Conservation (phyloP, 2,797 vertebrate genomes). For the Cirrhinus molitorella region DNA sequence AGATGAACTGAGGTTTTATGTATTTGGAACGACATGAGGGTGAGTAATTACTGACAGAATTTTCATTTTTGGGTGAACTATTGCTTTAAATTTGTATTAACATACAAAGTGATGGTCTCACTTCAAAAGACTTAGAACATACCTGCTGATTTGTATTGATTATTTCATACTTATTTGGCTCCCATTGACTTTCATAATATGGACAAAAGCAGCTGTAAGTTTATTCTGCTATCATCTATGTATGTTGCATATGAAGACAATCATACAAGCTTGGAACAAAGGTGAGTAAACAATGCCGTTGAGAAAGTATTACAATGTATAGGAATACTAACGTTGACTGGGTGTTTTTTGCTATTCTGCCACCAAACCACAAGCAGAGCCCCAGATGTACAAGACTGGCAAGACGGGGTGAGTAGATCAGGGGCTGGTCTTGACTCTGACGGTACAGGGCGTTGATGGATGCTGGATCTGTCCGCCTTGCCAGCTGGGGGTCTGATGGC, state of each 20-base stretch:
- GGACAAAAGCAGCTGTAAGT: not conserved
- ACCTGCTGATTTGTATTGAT: not conserved
- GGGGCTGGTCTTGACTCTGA: constrained; percentile 49
- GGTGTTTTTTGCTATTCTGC: constrained; percentile 63
- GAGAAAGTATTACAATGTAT: not conserved
- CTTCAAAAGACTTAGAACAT: not conserved
- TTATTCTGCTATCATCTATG: not conserved
- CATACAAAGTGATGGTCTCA: not conserved
- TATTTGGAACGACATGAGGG: no score
- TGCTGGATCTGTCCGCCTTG: constrained; percentile 44
- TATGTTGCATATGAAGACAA: not conserved
- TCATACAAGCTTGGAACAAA: not conserved
- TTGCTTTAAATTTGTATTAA: not conserved
- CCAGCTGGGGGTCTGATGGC: constrained; percentile 62
- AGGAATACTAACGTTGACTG: constrained; percentile 1
- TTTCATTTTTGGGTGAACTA: no score
- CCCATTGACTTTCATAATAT: not conserved
- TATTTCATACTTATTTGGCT: not conserved
- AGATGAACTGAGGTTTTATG: no score
- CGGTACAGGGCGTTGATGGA: constrained; percentile 59
- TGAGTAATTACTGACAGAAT: no score
- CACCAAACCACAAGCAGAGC: constrained; percentile 81
- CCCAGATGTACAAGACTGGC: constrained; percentile 66
- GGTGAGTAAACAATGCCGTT: not conserved
- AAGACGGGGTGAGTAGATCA: constrained; percentile 58